These are phyloP conservation scores for Psilopsiagon aymara DNA, from an alignment of 2,113 vertebrate species.

Conservation along the genomic window DNA sequence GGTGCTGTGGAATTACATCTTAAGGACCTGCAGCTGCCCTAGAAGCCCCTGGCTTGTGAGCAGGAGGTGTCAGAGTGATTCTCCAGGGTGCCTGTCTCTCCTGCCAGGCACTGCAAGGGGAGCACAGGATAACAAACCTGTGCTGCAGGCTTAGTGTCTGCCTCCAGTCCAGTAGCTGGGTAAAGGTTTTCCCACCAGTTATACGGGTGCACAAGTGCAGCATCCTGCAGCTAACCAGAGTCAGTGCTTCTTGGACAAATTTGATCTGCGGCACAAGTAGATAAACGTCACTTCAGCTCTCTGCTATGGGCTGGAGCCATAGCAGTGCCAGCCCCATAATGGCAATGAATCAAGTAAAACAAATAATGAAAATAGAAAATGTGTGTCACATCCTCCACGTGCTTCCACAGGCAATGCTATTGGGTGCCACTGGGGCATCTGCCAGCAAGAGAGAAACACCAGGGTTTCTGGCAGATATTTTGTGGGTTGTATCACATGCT, in stretches of 20 bases:
- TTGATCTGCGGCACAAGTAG: neutral
- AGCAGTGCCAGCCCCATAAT: neutral
- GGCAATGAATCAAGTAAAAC: neutral
- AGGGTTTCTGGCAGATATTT: neutral
- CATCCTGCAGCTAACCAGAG: neutral
- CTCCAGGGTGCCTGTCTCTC: neutral
- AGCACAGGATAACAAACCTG: neutral
- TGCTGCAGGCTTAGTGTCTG: neutral
- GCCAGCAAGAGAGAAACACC: neutral
- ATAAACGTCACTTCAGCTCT: neutral
- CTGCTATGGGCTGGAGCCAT: neutral
- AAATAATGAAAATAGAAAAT: neutral
- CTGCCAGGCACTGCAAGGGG: neutral
- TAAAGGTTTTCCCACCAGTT: neutral
- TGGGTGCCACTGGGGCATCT: neutral
- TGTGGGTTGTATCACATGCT: neutral
- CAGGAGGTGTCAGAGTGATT: neutral
- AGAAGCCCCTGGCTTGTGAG: neutral
- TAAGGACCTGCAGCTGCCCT: neutral
- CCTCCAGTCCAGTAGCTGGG: neutral
- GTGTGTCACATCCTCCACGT: neutral
- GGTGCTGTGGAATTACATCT: neutral
- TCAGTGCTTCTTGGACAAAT: neutral
- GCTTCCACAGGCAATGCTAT: neutral
- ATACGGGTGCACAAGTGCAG: neutral